phyloP scores from a whole-genome alignment of 1,140 invertebrate genomes.

The Micrasema minimum region DNA sequence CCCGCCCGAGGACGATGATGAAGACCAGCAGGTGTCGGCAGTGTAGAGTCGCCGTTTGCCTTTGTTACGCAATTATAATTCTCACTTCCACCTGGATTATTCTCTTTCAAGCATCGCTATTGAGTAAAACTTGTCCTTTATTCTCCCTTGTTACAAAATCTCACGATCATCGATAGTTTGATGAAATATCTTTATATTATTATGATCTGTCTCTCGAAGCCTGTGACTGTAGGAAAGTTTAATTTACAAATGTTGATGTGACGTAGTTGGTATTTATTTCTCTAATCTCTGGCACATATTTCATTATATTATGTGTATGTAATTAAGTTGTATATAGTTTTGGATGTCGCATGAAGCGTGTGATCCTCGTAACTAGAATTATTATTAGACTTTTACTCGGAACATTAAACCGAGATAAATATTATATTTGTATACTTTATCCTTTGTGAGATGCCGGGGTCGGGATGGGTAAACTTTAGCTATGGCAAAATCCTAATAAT shows the following conservation, averaged over 20 bases:
- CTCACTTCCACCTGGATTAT: too few relatives aligned
- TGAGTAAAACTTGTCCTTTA: too few relatives aligned
- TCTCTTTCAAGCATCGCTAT: too few relatives aligned
- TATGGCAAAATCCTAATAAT: slow-evolving; percentile 13
- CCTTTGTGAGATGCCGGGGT: background rate
- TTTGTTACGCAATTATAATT: too few relatives aligned
- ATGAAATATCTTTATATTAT: too few relatives aligned
- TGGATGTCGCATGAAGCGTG: slow-evolving; percentile 2
- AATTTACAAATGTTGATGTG: background rate
- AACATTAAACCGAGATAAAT: slow-evolving; percentile 21
- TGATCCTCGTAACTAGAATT: slow-evolving; percentile 3
- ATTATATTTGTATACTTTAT: slow-evolving; percentile 8
- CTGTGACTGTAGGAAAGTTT: too few relatives aligned
- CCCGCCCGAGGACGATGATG: slow-evolving; percentile 77
- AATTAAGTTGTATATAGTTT: slow-evolving; percentile 24
- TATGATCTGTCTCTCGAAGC: too few relatives aligned
- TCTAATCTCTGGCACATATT: slow-evolving; percentile 10
- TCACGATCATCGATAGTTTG: too few relatives aligned
- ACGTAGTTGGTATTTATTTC: slow-evolving; percentile 15
- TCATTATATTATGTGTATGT: slow-evolving; percentile 22
- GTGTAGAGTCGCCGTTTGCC: slow-evolving; percentile 55
- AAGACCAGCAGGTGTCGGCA: slow-evolving; percentile 66
- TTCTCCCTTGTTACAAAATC: too few relatives aligned
- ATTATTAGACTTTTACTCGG: slow-evolving; percentile 7
- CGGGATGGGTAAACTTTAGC: slow-evolving; percentile 26